A percentile compares a stretch with the other conserved stretches of the same genome.
Conservation (phyloP, 2,113 vertebrate genomes). For the Sylvilagus bachmani region DNA sequence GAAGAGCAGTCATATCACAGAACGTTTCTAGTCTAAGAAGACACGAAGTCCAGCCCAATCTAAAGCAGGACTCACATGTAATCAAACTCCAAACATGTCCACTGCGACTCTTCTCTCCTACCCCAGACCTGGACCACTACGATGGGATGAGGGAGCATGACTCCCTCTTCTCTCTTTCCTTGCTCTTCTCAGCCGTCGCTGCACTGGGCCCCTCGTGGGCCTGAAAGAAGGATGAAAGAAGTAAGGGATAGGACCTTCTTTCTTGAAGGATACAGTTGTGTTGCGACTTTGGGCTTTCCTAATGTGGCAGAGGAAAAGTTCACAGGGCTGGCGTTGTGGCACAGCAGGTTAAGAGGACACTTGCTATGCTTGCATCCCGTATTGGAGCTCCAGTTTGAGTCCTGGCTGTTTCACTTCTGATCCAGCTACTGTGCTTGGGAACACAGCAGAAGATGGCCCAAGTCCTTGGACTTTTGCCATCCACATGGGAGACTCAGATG, state of each 20-base stretch:
- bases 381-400: no score
- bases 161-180: background rate
- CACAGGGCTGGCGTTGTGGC: no score
- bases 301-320: background rate
- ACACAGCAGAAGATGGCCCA: no score
- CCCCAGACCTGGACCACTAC: background rate
- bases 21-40: background rate
- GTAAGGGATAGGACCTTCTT: background rate
- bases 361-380: no score
- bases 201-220: background rate
- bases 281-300: background rate
- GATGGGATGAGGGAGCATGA: accelerated
- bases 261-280: background rate
- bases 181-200: background rate
- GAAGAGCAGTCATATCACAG: background rate
- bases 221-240: background rate
- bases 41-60: background rate
- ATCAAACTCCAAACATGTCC: background rate
- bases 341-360: no score
- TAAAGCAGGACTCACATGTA: no score
- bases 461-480: no score
- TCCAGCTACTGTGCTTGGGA: no score
- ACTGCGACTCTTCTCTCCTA: background rate
- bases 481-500: no score
- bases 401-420: no score